Evolutionary conservation across 2,797 vertebrate genomes (phyloP).

Genomic region (Yasuhikotakia modesta): DNA sequence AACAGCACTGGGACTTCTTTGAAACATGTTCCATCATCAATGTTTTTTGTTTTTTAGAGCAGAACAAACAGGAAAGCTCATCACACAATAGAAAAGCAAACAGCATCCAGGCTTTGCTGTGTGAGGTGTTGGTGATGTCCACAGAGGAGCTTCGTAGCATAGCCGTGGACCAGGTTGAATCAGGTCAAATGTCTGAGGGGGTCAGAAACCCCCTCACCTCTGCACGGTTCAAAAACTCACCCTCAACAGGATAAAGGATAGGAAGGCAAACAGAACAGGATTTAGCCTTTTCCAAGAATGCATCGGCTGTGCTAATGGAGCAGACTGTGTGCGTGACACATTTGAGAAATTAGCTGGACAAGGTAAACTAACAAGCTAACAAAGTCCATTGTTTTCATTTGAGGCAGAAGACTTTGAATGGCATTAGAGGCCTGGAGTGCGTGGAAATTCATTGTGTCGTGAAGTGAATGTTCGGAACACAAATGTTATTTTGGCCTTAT

Average conservation of each 20-base stretch:
- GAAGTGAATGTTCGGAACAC: slow-evolving; percentile 13
- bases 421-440: neutral
- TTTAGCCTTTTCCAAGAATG: neutral
- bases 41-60: slow-evolving; percentile 23
- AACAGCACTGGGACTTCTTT: slow-evolving; percentile 7
- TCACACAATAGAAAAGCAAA: slow-evolving; percentile 52
- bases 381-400: slow-evolving; percentile 29
- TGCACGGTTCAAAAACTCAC: slow-evolving; percentile 16
- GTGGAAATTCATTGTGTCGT: slow-evolving; percentile 28
- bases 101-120: slow-evolving; percentile 18
- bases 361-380: slow-evolving; percentile 42
- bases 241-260: slow-evolving; percentile 6
- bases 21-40: slow-evolving; percentile 25
- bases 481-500: slow-evolving; percentile 19
- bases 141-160: neutral
- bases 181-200: slow-evolving; percentile 10
- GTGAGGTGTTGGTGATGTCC: slow-evolving; percentile 10
- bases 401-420: slow-evolving; percentile 4
- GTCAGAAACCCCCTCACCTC: slow-evolving; percentile 27
- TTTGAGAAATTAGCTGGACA: slow-evolving; percentile 35
- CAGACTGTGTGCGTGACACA: neutral
- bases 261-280: slow-evolving; percentile 6
- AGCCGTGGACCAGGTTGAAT: neutral
- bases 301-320: slow-evolving; percentile 8
- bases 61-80: slow-evolving; percentile 56